phyloP scores from a whole-genome alignment of 1,140 invertebrate species.

The Brachionus paranguensis region DNA sequence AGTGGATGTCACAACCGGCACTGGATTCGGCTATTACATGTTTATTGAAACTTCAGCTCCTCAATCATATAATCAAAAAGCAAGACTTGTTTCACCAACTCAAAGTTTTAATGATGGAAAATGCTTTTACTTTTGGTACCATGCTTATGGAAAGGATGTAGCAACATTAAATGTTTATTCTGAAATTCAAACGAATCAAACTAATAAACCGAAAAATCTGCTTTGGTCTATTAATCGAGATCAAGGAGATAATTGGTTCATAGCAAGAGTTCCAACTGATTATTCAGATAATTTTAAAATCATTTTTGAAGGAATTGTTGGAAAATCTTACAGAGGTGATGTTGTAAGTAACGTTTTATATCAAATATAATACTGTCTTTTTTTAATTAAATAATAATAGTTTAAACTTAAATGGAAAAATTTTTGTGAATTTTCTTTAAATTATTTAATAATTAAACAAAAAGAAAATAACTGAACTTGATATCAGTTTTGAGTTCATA shows the following conservation, averaged over 20 bases:
- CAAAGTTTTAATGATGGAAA: background rate
- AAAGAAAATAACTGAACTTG: too few relatives aligned
- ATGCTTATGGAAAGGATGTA: conserved; percentile 46
- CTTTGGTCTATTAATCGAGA: background rate
- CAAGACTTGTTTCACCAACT: background rate
- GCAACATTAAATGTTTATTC: conserved; percentile 47
- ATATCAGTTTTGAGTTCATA: too few relatives aligned
- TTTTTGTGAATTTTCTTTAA: background rate
- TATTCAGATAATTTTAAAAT: background rate
- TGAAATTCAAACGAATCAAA: background rate
- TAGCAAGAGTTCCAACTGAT: background rate
- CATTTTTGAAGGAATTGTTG: conserved; percentile 24
- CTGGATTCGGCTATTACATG: conserved; percentile 26
- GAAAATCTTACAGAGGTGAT: background rate
- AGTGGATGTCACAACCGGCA: background rate
- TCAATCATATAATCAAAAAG: background rate
- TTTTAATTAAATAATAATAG: too few relatives aligned
- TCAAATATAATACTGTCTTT: too few relatives aligned
- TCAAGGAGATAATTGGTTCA: conserved; percentile 26
- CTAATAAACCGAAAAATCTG: background rate
- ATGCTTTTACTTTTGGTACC: conserved; percentile 45
- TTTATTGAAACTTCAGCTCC: conserved; percentile 42
- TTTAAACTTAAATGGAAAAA: background rate
- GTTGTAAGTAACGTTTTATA: background rate
- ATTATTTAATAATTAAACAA: background rate